Base-by-base conservation (phyloP, 2,113 vertebrate species). In the Motacilla tschutschensis region DNA sequence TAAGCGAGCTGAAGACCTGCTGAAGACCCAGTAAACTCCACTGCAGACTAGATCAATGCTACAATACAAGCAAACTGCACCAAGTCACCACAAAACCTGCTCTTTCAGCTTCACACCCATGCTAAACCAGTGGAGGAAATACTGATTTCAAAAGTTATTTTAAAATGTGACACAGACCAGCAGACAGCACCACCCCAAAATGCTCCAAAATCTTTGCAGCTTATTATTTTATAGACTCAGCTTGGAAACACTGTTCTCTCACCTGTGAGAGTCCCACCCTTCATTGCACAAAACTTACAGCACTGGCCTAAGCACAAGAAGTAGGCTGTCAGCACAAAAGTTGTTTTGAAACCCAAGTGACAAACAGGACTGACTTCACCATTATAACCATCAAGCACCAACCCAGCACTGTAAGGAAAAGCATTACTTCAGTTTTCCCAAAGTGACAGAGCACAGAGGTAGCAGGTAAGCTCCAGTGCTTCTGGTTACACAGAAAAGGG, bases 401-500 rank as follows among this genome's bases (percentile, higher is more conserved):
- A 33, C 72, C 36, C 11, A 22, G 28, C 0, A 2, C 35, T n/a
- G 29, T 12, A 81, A 62, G 12, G 41, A 55, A 73, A 70, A 53
- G 18, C 0, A 1, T 48, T 51, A 35, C 10, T 74, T 55, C 28
- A 29, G 19, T 40, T 69, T 50, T 58, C 50, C 22, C 43, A n/a
- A 38, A 22, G 18, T 28, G 9, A 74, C 2, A 5, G 50, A 73
- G 73, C 22, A 59, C 2, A 2, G 33, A 57, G 69, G 22, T 17
- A 74, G 36, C 38, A 93, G 53, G 57, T 73, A 77, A 6, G 28
- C 29, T 46, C 24, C 0, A 0, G 31, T 24, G 43, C 33, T 88
- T 55, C 0, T 0, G 62, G 43, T 76, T 70, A 7, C 1, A 51
- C 0, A 28, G 31, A 40, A 88, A 59, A 36, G 10, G 35, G 57